Evolutionary conservation across 2,797 vertebrate genomes (phyloP).

Genomic region (Acipenser transmontanus): DNA sequence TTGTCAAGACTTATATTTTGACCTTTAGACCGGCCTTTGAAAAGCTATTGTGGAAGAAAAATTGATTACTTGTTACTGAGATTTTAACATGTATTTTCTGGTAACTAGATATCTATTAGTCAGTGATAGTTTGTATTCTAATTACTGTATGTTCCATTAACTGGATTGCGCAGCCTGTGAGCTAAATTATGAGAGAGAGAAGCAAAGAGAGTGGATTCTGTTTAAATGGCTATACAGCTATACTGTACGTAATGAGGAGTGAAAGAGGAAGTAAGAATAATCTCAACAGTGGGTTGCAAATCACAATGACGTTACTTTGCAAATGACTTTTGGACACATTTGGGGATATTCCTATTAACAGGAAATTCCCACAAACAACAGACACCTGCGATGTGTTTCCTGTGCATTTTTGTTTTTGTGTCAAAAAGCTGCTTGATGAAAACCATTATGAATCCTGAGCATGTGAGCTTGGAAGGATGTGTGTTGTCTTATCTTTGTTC

Average conservation of each 20-base stretch:
- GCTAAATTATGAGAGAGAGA: too few species aligned
- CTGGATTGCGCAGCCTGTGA: too few species aligned
- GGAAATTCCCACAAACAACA: conserved; percentile 2
- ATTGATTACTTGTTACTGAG: too few species aligned
- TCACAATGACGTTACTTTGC: neutral
- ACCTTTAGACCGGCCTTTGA: too few species aligned
- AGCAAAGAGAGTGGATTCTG: too few species aligned
- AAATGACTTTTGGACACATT: neutral
- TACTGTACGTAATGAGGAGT: neutral
- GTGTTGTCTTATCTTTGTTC: too few species aligned
- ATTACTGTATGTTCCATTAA: too few species aligned
- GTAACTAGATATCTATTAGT: too few species aligned
- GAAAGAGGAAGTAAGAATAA: neutral
- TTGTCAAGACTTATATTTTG: too few species aligned
- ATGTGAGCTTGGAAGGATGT: neutral
- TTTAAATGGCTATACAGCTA: neutral
- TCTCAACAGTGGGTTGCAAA: neutral
- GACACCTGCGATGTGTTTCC: neutral
- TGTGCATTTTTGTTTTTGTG: neutral
- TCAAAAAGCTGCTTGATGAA: neutral
- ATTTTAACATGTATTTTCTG: too few species aligned
- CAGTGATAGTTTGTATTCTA: too few species aligned
- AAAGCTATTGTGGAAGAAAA: too few species aligned
- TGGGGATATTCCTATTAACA: neutral
- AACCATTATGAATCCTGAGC: neutral